These are phyloP conservation scores for Cyclargus thomasi DNA, from an alignment of 1,140 invertebrate genomes.

Conservation along the genomic window DNA sequence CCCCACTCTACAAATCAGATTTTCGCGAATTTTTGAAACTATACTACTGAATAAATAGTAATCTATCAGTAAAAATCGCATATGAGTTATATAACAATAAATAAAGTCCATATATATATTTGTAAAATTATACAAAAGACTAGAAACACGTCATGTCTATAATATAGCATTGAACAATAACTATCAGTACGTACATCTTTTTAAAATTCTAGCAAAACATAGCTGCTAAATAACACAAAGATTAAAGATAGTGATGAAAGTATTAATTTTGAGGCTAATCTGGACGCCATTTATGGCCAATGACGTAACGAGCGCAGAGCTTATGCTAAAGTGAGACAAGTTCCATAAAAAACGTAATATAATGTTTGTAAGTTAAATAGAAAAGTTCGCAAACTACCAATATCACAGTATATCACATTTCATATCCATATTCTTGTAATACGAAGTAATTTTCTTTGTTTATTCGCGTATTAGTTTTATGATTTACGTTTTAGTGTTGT, in stretches of 20 bases:
- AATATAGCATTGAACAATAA: no score
- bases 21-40: no score
- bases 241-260: background rate
- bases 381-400: background rate
- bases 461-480: conserved; percentile 66
- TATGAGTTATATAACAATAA: no score
- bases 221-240: conserved; percentile 6
- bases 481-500: conserved; percentile 63
- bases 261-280: conserved; percentile 1
- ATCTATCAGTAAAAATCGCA: no score
- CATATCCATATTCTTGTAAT: background rate
- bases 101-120: no score
- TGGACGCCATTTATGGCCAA: background rate
- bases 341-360: conserved; percentile 14
- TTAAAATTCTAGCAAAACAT: no score
- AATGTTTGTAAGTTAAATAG: background rate
- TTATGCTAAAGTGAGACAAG: background rate
- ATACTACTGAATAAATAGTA: no score
- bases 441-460: conserved; percentile 27
- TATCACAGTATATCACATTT: background rate
- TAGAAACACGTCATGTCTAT: no score
- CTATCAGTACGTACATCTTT: no score
- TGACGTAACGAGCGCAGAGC: background rate
- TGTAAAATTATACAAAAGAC: no score
- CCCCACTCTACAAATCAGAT: no score